Base-by-base conservation (phyloP, 2,113 vertebrate species). In the Xiphorhynchus elegans region DNA sequence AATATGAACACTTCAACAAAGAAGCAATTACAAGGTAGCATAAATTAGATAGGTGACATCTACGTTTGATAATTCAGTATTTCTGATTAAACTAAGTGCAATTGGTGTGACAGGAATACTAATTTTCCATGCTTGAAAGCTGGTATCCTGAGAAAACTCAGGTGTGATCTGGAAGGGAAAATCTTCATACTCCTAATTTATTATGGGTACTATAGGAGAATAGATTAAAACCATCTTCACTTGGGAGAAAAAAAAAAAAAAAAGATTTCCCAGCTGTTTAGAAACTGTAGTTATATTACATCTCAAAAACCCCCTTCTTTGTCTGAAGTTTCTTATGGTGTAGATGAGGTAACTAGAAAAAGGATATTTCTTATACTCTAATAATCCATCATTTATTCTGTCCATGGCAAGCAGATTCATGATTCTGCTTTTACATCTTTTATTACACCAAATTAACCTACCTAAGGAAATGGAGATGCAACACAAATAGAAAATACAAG, bases 1-100 rank as follows among this genome's bases (percentile, higher is more conserved):
- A 77, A 92, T 84, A 91, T 7, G 52, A 93, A 56, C 40, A 82
- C 33, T 81, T 84, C 47, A 84, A 15, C 58, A 80, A 11, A 84
- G 47, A 86, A 81, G 60, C 4, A 35, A 92, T 91, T 95, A 91
- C 56, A 84, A 91, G 9, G 68, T 18, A 85, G n/a, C 95, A 53
- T 76, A 84, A 94, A 88, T 42, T 50, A 53, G 46, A 78, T 16
- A 74, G 58, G 62, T 6, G 3, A 52, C 49, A 66, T 89, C 46
- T 89, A 46, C 64, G 90, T 84, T 73, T 79, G 56, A 82, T 77
- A 89, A 56, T 60, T 78, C 46, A 66, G 23, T 33, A 70, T 69
- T 90, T 79, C 85, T 90, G 59, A 68, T 60, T 77, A 79, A 89
- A 87, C 4, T 64, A 77, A 83, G 47, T 69, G 70, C 49, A 93